A percentile compares a stretch with the other conserved stretches of the same genome.
These are phyloP conservation scores for Coptodon bakossiorum DNA, from an alignment of 2,113 vertebrate genomes.

Conservation along the genomic window DNA sequence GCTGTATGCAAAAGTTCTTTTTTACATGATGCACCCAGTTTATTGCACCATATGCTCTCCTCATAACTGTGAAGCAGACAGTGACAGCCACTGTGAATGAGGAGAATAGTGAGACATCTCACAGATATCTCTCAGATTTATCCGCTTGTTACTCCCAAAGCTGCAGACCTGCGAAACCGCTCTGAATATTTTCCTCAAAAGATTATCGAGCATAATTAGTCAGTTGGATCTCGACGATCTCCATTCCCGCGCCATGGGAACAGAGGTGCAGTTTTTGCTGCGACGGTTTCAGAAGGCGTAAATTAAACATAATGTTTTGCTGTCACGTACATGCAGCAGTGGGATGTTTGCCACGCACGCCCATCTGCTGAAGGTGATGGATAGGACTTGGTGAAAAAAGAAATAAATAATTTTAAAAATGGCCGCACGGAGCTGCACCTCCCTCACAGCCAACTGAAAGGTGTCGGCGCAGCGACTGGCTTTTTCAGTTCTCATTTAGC, in stretches of 20 bases:
- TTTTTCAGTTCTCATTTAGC: background rate
- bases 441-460: slow-evolving; percentile 11
- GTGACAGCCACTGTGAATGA: background rate
- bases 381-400: background rate
- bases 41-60: background rate
- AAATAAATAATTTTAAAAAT: rapidly evolving
- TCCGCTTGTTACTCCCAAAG: background rate
- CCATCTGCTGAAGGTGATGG: background rate
- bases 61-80: slow-evolving; percentile 9
- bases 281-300: background rate
- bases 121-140: background rate
- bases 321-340: background rate
- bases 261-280: background rate
- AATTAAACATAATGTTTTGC: slow-evolving; percentile 14
- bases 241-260: background rate
- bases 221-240: background rate
- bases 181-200: slow-evolving; percentile 1
- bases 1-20: background rate
- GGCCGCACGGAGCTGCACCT: background rate
- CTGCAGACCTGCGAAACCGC: background rate
- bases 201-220: slow-evolving; percentile 2
- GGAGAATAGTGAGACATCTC: background rate
- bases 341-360: background rate
- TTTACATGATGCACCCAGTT: background rate
- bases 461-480: background rate